A percentile compares a stretch with the other conserved stretches of the same genome.
Evolutionary conservation across 37 sponge, comb jelly and placozoan species (phyloP).

Genomic region (Lycopodina hypogea): DNA sequence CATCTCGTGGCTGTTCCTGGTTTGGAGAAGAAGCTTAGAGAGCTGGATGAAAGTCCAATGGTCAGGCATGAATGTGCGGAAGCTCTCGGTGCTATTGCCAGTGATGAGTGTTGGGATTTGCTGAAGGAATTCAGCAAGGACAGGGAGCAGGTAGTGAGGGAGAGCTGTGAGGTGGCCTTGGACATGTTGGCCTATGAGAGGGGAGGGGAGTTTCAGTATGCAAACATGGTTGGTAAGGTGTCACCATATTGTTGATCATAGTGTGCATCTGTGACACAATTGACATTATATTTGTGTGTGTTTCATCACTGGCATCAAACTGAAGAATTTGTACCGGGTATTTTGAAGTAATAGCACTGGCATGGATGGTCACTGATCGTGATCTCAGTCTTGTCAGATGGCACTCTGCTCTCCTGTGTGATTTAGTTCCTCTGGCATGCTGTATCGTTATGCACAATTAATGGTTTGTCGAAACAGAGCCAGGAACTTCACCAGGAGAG

Average conservation of each 20-base stretch:
- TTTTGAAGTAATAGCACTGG: too few species aligned
- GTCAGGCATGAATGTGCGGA: slow-evolving; percentile 99
- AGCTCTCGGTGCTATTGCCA: slow-evolving; percentile 95
- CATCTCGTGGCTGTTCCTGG: slow-evolving; percentile 60
- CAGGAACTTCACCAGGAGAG: too few species aligned
- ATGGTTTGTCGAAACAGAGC: too few species aligned
- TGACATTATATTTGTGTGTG: too few species aligned
- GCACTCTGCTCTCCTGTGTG: too few species aligned
- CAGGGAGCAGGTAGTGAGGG: slow-evolving; percentile 80
- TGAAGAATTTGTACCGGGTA: too few species aligned
- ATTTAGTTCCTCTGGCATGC: too few species aligned
- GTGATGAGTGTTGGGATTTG: slow-evolving; percentile 62
- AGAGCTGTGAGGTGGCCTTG: slow-evolving; percentile 93
- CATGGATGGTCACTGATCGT: too few species aligned
- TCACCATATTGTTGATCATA: not conserved
- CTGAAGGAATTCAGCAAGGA: slow-evolving; percentile 65
- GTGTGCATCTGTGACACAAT: too few species aligned
- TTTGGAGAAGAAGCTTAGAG: slow-evolving; percentile 57
- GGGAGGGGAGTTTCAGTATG: slow-evolving; percentile 89
- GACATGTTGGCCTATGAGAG: slow-evolving; percentile 87
- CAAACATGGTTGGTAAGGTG: slow-evolving; percentile 43
- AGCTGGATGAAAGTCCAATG: slow-evolving; percentile 82
- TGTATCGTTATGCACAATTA: too few species aligned
- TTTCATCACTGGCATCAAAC: too few species aligned
- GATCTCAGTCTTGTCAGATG: too few species aligned